Evolutionary conservation across 2,888 invertebrate species (phyloP).

Genomic region (Thereva unica): DNA sequence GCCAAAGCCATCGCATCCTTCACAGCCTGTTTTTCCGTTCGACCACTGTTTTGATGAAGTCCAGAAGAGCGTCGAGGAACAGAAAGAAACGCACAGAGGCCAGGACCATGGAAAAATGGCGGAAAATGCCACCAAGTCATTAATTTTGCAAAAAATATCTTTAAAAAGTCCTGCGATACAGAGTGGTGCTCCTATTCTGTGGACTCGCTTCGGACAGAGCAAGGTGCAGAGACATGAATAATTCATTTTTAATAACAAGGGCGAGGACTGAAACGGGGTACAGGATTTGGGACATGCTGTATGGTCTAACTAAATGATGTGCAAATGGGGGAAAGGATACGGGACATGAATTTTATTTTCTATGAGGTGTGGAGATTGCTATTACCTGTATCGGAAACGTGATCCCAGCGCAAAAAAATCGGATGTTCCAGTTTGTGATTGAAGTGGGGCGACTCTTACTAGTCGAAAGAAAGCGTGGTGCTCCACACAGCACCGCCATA

Average conservation of each 20-base stretch:
- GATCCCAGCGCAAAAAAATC: conserved; percentile 80
- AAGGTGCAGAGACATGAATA: conserved; percentile 36
- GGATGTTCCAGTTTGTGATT: conserved; percentile 64
- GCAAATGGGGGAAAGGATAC: background rate
- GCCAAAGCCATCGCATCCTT: conserved; percentile 58
- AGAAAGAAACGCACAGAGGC: conserved; percentile 23
- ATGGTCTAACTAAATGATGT: background rate
- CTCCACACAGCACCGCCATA: conserved; percentile 95
- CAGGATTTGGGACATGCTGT: background rate
- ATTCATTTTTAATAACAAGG: conserved; percentile 39
- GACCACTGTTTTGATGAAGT: conserved; percentile 60
- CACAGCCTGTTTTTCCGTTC: conserved; percentile 63
- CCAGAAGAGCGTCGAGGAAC: conserved; percentile 22
- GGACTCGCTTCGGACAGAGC: conserved; percentile 14
- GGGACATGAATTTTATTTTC: conserved; percentile 15
- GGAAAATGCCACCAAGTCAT: conserved; percentile 39
- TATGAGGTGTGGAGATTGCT: conserved; percentile 17
- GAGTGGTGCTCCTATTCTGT: no score
- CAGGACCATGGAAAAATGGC: conserved; percentile 27
- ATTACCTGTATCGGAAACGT: conserved; percentile 77
- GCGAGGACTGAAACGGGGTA: conserved; percentile 11
- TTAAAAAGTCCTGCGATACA: no score
- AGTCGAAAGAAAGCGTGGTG: conserved; percentile 92
- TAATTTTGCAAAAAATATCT: conserved; percentile 37
- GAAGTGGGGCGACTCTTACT: conserved; percentile 75